phyloP scores from a whole-genome alignment of 2,113 vertebrate genomes.

The Stictonetta naevosa region DNA sequence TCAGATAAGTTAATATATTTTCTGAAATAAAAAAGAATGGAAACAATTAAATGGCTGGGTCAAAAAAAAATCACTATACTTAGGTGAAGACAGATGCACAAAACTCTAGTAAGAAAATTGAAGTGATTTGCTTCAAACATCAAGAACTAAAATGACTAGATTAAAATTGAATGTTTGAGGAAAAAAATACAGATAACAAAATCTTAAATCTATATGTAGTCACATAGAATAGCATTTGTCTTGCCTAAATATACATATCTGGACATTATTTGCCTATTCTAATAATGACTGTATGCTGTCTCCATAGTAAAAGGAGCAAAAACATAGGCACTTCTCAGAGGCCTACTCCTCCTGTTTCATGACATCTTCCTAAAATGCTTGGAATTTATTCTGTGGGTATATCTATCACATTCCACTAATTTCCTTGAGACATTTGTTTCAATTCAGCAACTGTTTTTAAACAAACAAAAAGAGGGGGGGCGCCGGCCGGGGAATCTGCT shows the following conservation, averaged over 20 bases:
- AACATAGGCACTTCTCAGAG: not conserved
- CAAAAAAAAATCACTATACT: not conserved
- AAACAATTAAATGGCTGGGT: not conserved
- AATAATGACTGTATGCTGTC: not conserved
- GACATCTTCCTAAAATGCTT: not conserved
- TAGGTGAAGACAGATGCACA: not conserved
- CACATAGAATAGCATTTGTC: not conserved
- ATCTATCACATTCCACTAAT: not conserved
- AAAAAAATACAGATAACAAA: not conserved
- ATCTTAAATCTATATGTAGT: not conserved
- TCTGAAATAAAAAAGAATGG: not conserved
- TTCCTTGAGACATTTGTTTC: not conserved
- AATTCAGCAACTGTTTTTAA: not conserved
- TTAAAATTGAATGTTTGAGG: not conserved
- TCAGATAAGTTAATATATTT: not conserved
- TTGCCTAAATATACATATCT: not conserved
- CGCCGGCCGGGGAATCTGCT: not conserved
- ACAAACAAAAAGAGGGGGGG: too few relatives aligned
- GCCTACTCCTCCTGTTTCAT: not conserved
- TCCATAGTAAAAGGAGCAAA: not conserved
- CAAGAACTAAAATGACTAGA: not conserved
- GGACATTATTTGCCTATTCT: not conserved
- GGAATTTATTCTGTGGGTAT: not conserved
- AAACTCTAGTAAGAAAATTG: not conserved
- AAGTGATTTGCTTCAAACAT: not conserved